Evolutionary conservation across 2,888 invertebrate genomes (phyloP).

Genomic region (Axea sp.): DNA sequence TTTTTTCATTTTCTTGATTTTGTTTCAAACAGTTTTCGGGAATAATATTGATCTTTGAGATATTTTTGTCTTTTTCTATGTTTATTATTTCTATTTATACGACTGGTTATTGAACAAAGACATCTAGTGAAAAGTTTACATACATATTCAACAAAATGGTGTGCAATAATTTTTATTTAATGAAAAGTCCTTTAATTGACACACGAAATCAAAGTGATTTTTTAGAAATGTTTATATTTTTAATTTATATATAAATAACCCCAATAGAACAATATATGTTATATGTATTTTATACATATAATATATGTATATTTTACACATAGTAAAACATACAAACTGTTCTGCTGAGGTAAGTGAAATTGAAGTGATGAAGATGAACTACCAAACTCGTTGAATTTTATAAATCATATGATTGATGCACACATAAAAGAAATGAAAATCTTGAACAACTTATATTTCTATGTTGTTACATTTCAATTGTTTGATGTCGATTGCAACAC

Average conservation of each 20-base stretch:
- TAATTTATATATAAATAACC: no score
- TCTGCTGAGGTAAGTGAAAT: no score
- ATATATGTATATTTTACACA: no score
- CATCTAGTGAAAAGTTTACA: constrained; percentile 42
- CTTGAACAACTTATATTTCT: constrained; percentile 27
- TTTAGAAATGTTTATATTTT: constrained; percentile 11
- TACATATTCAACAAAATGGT: constrained; percentile 16
- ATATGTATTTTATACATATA: no score
- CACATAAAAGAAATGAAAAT: constrained; percentile 37
- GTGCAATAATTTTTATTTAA: background rate
- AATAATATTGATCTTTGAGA: no score
- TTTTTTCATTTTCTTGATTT: no score
- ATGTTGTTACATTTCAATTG: constrained; percentile 19
- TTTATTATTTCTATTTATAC: constrained; percentile 31
- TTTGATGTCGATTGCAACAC: constrained; percentile 10
- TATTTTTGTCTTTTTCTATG: constrained; percentile 6
- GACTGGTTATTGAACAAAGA: constrained; percentile 45
- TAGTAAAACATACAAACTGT: no score
- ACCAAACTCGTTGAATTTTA: no score
- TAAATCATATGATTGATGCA: no score
- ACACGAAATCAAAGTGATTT: constrained; percentile 16
- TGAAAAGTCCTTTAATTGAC: background rate
- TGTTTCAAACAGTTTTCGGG: no score
- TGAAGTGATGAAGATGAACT: no score
- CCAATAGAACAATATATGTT: no score